Conservation (phyloP, 2,888 invertebrate species). For the Rosalia funebris region DNA sequence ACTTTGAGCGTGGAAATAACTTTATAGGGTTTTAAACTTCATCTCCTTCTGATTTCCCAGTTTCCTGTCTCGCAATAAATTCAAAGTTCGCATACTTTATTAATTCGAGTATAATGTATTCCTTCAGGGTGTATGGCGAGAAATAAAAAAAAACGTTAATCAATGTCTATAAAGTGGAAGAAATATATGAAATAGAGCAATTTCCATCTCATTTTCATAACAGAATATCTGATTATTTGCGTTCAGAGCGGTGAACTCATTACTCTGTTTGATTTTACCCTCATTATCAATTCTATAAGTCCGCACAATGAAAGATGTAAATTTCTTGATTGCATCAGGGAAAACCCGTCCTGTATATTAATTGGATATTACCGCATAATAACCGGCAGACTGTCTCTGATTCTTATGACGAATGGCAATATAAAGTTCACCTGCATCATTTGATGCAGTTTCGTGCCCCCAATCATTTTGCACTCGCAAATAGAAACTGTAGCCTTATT, state of each 20-base stretch:
- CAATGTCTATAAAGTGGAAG: background rate
- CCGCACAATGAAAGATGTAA: constrained; percentile 52
- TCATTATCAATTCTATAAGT: constrained; percentile 51
- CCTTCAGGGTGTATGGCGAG: no score
- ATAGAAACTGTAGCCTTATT: background rate
- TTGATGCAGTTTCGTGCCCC: constrained; percentile 10
- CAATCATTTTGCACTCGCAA: background rate
- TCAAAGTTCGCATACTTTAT: background rate
- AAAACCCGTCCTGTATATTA: constrained; percentile 42
- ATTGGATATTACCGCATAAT: constrained; percentile 46
- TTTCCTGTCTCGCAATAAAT: background rate
- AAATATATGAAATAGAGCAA: background rate
- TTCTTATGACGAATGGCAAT: constrained; percentile 17
- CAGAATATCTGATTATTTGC: constrained; percentile 10
- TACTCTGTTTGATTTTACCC: constrained; percentile 48
- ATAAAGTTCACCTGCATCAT: constrained; percentile 10
- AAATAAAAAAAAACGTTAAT: background rate
- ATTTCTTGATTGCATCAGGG: constrained; percentile 47
- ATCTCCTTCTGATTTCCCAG: background rate
- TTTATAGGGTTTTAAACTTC: background rate
- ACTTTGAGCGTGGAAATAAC: background rate
- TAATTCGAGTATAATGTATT: background rate
- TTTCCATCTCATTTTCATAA: constrained; percentile 8
- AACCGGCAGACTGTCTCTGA: constrained; percentile 18
- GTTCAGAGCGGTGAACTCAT: constrained; percentile 28